Percentiles rank a stretch among this genome's conserved stretches.
Conservation (phyloP, 1,140 invertebrate species). For the Lucilia sericata region DNA sequence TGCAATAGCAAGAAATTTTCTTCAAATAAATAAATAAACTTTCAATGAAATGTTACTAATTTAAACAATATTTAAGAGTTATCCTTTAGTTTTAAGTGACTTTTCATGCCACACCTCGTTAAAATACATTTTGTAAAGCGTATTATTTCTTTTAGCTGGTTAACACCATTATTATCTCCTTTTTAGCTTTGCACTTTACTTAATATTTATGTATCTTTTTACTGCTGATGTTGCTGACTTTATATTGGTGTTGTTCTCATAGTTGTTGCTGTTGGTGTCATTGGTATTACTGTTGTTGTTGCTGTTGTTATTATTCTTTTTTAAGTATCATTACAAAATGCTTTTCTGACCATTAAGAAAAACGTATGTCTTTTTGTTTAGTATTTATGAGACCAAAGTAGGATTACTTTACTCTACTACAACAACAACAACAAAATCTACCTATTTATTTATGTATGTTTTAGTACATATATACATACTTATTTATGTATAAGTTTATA, state of each 20-base stretch:
- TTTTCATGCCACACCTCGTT: too few relatives aligned
- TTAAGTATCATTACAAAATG: constrained; percentile 27
- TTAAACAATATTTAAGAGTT: too few relatives aligned
- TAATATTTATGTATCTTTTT: constrained; percentile 18
- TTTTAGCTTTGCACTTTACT: neutral
- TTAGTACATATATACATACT: too few relatives aligned
- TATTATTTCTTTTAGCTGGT: constrained; percentile 10
- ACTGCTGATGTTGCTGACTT: neutral
- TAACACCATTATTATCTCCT: constrained; percentile 25
- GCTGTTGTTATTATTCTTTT: neutral
- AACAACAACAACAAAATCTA: neutral
- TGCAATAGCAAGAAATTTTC: too few relatives aligned
- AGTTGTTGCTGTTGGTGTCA: neutral
- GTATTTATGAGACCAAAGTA: constrained; percentile 27
- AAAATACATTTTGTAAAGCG: neutral
- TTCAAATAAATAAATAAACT: too few relatives aligned
- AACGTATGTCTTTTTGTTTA: constrained; percentile 20
- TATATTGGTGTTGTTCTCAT: neutral
- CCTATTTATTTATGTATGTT: neutral
- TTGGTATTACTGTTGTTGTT: neutral
- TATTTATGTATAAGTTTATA: too few relatives aligned
- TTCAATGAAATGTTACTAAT: too few relatives aligned
- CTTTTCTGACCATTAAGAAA: constrained; percentile 16
- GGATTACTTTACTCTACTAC: neutral
- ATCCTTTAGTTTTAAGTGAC: too few relatives aligned